These are phyloP conservation scores for Pogona vitticeps DNA, from an alignment of 2,113 vertebrate genomes.

Conservation along the genomic window DNA sequence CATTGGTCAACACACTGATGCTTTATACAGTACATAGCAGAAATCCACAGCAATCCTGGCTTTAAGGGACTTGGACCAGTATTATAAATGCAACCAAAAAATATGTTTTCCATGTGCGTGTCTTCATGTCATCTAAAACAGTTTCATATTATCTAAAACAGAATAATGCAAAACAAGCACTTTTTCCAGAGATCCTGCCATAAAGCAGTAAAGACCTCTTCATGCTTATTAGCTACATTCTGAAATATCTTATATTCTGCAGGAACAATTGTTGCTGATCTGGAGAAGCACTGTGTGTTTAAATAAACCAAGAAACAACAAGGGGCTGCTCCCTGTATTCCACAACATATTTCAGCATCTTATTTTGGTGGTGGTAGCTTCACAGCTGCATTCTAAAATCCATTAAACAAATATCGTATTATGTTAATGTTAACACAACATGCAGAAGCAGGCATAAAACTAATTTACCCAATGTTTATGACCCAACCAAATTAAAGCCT, in stretches of 20 bases:
- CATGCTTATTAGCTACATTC: not conserved
- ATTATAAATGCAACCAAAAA: not conserved
- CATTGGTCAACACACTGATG: not conserved
- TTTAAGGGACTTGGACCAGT: not conserved
- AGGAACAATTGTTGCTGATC: not conserved
- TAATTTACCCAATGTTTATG: not conserved
- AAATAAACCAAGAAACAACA: not conserved
- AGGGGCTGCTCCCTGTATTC: not conserved
- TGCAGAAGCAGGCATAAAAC: not conserved
- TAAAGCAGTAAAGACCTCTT: not conserved
- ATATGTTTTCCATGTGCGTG: not conserved
- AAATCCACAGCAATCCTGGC: not conserved
- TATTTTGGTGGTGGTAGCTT: not conserved
- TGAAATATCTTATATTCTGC: not conserved
- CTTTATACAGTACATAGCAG: not conserved
- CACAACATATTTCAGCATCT: not conserved
- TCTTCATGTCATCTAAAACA: not conserved
- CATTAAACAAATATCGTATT: not conserved
- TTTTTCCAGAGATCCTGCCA: not conserved
- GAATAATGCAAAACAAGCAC: not conserved
- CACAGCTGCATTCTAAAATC: not conserved
- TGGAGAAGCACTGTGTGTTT: not conserved
- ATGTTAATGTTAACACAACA: not conserved
- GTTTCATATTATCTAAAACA: not conserved
- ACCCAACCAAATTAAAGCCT: conserved; percentile 9